A percentile compares a stretch with the other conserved stretches of the same genome.
These are phyloP conservation scores for Plecturocebus donacophilus DNA, from an alignment of 2,113 vertebrate species.

Conservation along the genomic window DNA sequence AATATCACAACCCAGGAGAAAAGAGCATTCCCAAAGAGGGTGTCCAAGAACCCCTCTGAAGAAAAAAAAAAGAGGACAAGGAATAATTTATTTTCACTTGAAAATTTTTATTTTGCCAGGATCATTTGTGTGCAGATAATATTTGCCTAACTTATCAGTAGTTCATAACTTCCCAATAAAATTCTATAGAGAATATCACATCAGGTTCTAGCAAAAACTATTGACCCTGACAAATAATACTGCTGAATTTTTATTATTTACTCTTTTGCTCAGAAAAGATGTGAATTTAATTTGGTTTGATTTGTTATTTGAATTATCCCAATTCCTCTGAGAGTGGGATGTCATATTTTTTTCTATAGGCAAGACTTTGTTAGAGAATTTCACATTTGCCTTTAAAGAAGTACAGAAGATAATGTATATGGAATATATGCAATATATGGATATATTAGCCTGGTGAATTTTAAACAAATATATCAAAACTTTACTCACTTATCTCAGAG, in stretches of 20 bases:
- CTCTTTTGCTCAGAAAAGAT: not conserved
- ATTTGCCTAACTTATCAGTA: not conserved
- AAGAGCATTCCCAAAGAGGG: not conserved
- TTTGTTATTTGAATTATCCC: not conserved
- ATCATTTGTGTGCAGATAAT: not conserved
- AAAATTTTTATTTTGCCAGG: not conserved
- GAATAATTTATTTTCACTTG: not conserved
- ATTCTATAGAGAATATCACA: not conserved
- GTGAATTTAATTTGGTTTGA: not conserved
- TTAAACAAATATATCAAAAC: constrained; percentile 65
- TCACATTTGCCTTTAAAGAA: not conserved
- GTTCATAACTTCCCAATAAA: not conserved
- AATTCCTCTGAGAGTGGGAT: accelerated
- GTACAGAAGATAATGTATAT: not conserved
- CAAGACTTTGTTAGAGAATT: not conserved
- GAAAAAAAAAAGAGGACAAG: not conserved
- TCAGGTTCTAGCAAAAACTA: not conserved
- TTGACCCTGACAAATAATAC: not conserved
- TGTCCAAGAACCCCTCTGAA: not conserved
- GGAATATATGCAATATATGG: not conserved
- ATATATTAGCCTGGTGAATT: not conserved
- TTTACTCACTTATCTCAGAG: constrained; percentile 55
- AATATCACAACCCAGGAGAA: not conserved
- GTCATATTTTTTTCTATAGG: not conserved
- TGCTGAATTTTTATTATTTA: not conserved